Base-by-base conservation (phyloP, 2,797 vertebrate genomes). In the Streptopelia turtur region DNA sequence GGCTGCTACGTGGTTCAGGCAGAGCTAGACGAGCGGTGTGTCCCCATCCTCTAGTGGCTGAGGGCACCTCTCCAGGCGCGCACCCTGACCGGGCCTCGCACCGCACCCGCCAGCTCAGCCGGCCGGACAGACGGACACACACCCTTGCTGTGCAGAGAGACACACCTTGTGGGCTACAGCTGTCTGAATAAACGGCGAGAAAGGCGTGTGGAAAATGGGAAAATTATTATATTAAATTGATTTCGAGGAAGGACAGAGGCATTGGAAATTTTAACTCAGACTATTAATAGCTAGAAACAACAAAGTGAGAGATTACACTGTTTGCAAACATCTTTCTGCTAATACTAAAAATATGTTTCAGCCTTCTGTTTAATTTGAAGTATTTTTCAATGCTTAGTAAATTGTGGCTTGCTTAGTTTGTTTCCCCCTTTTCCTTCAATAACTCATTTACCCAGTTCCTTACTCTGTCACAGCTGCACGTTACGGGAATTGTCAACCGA, bases 391-490 rank as follows among this genome's bases (percentile, higher is more conserved):
- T 25, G 52, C 23, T 65, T 64, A 66, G 45, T 24, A 60, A 50
- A 37, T 22, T 82, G 37, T 33, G 33, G 16, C 47, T 89, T 65
- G 17, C 6, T 86, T 63, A 39, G 22, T 83, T 74, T 39, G 28
- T 25, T 45, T 76, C n/a, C n/a, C n/a, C 69, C 45, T 17, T 85
- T 61, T 70, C 53, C 52, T 56, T 85, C n/a, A 53, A 60, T 6
- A 33, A 65, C n/a, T 83, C 24, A 9, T 47, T 52, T 59, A 14
- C 16, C 35, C 53, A 70, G 11, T 25, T 84, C 59, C 76, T 77
- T 11, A 53, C 35, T 69, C 41, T 10, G 9, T 21, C 69, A 81
- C 65, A 65, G 55, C 11, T 31, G 31, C 0, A 0, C 5, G 13
- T 8, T 17, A 37, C 27, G 75, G 57, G 8, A 57, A 83, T 16